Base-by-base conservation (phyloP, 1,140 invertebrate genomes). In the Tetramorium alpestre region DNA sequence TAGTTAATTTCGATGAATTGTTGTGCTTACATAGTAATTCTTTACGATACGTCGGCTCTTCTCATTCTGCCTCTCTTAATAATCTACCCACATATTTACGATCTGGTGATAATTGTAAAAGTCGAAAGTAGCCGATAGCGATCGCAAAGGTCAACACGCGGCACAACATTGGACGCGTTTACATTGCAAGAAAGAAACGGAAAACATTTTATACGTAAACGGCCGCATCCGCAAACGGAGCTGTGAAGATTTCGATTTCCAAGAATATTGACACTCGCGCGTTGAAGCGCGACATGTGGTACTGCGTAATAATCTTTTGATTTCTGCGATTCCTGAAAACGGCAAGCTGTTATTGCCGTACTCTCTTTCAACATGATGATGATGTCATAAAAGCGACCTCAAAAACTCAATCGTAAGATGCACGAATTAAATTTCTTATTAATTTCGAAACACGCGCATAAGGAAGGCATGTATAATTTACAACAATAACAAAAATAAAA, bases 91-190 rank as follows among this genome's bases (percentile, higher is more conserved):
- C 54, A 25, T 70, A 84, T 84, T 84, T 84, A 75, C 56, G 80
- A 62, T 84, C 54, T 75, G 54, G 69, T 44, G 56, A 73, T 75
- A 82, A 72, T 73, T 44, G 60, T 73, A 84, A 84, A 84, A 84
- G 69, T 84, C 80, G 69, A 84, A 84, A 84, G 69, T 84, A 84
- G 80, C 80, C 80, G 80, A 73, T 84, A 84, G 80, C 80, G n/a
- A 84, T 84, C 54, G 54, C 54, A 84, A 84, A 84, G 80, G 80
- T 84, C 69, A 84, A 47, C 70, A 18, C 80, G 69, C 13, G 80
- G 67, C 22, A 75, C 69, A 75, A 51, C 44, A 44, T 49, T 60
- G 65, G 25, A 72, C 67, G 65, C 51, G 41, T 44, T 75, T 73
- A 25, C 49, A 44, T 73, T 73, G 60, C 18, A 75, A 56, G 54